Conservation (phyloP, 2,888 invertebrate genomes). For the Euphydryas editha region DNA sequence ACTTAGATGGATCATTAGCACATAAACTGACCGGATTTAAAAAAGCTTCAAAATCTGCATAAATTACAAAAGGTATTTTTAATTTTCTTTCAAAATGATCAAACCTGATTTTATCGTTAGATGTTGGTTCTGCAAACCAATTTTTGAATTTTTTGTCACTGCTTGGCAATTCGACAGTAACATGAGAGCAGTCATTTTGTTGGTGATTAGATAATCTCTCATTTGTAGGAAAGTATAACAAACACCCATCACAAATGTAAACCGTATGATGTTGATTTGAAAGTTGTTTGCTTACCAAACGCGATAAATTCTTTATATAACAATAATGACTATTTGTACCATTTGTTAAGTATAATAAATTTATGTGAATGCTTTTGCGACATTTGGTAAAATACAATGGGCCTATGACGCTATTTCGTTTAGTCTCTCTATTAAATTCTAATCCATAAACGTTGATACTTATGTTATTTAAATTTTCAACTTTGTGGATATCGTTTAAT, state of each 20-base stretch:
- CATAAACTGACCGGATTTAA: constrained; percentile 18
- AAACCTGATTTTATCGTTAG: constrained; percentile 6
- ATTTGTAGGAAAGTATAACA: constrained; percentile 21
- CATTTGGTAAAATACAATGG: constrained; percentile 44
- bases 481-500: constrained; percentile 44
- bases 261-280: constrained; percentile 24
- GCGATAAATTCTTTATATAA: constrained; percentile 45
- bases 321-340: constrained; percentile 42
- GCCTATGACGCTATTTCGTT: constrained; percentile 40
- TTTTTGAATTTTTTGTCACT: constrained; percentile 1
- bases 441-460: constrained; percentile 49
- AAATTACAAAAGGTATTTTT: too few species aligned
- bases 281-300: constrained; percentile 42
- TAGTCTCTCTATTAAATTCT: constrained; percentile 42
- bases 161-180: too few species aligned
- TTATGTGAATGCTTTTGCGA: constrained; percentile 40
- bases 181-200: too few species aligned
- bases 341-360: constrained; percentile 43
- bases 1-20: constrained; percentile 8
- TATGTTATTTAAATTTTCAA: constrained; percentile 46
- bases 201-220: constrained; percentile 14
- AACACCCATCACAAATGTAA: constrained; percentile 39
- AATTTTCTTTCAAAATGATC: constrained; percentile 7
- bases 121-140: constrained; percentile 3
- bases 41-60: constrained; percentile 25